Evolutionary conservation across 2,113 vertebrate species (phyloP).

Genomic region (Hiodon tergisus): DNA sequence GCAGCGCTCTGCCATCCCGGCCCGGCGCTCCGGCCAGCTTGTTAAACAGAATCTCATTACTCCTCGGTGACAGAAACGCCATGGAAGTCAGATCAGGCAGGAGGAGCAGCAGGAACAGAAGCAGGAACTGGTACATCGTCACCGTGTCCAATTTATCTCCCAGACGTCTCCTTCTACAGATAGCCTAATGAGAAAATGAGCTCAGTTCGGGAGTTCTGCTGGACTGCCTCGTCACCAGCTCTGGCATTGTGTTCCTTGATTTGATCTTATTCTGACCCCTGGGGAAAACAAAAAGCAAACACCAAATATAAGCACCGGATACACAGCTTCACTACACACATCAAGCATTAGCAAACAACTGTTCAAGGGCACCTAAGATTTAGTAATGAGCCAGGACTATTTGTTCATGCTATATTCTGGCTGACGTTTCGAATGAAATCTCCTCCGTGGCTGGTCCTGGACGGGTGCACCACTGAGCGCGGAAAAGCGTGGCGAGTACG

Average conservation of each 20-base stretch:
- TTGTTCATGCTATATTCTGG: too few species aligned
- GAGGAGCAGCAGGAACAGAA: conserved; percentile 35
- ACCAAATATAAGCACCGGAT: background rate
- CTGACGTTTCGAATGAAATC: too few species aligned
- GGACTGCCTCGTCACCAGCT: conserved; percentile 29
- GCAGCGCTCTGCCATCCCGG: conserved; percentile 54
- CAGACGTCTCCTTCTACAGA: conserved; percentile 20
- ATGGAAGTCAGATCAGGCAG: conserved; percentile 26
- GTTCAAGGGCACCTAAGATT: too few species aligned
- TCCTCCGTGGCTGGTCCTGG: too few species aligned
- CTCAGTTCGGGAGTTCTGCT: conserved; percentile 22
- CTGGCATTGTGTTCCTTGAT: conserved; percentile 38
- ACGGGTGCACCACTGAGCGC: too few species aligned
- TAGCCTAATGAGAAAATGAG: conserved; percentile 32
- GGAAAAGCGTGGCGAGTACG: too few species aligned
- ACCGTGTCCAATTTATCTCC: conserved; percentile 35
- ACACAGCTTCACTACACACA: too few species aligned
- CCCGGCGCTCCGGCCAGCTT: conserved; percentile 39
- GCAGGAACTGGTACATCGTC: conserved; percentile 38
- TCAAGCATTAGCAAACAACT: too few species aligned
- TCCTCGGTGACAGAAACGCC: conserved; percentile 18
- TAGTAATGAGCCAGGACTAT: too few species aligned
- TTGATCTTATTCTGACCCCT: conserved; percentile 34
- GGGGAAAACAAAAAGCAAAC: conserved; percentile 14
- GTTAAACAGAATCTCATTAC: conserved; percentile 13